Conservation (phyloP, 2,888 invertebrate genomes). For the Ophioninae sp. region DNA sequence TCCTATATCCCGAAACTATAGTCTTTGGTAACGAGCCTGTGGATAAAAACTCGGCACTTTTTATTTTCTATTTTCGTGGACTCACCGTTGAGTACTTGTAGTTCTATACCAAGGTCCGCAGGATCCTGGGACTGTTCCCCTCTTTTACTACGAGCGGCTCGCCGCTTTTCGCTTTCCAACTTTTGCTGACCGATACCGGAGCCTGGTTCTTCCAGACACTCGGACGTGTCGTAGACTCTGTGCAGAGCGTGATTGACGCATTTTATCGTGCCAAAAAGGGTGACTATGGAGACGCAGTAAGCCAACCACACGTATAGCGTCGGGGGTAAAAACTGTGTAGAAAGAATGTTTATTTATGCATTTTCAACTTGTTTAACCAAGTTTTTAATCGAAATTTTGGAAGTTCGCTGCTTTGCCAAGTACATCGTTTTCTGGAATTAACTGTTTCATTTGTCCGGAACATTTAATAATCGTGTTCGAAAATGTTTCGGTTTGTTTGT, state of each 20-base stretch:
- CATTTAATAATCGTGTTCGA: neutral
- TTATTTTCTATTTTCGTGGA: neutral
- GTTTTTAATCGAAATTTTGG: neutral
- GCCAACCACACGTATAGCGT: conserved; percentile 91
- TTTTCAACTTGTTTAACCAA: neutral
- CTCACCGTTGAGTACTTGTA: conserved; percentile 78
- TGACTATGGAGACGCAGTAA: conserved; percentile 91
- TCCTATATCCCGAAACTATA: too few relatives aligned
- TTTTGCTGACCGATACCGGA: conserved; percentile 83
- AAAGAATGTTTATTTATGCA: neutral
- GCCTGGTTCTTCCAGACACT: conserved; percentile 87
- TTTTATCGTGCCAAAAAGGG: conserved; percentile 92
- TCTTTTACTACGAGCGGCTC: conserved; percentile 74
- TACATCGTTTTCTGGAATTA: too few relatives aligned
- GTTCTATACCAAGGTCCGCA: conserved; percentile 77
- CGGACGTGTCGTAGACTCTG: conserved; percentile 96
- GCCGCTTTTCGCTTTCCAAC: conserved; percentile 81
- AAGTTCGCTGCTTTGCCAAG: too few relatives aligned
- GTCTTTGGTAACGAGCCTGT: neutral
- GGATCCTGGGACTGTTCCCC: conserved; percentile 80
- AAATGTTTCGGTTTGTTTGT: neutral
- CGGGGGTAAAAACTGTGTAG: conserved; percentile 92
- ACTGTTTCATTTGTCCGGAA: too few relatives aligned
- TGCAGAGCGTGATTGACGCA: conserved; percentile 94
- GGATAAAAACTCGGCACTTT: neutral